Percentiles rank a stretch among this genome's conserved stretches.
Conservation (phyloP, 2,113 vertebrate species). For the Cyphomyrus discorhynchus region DNA sequence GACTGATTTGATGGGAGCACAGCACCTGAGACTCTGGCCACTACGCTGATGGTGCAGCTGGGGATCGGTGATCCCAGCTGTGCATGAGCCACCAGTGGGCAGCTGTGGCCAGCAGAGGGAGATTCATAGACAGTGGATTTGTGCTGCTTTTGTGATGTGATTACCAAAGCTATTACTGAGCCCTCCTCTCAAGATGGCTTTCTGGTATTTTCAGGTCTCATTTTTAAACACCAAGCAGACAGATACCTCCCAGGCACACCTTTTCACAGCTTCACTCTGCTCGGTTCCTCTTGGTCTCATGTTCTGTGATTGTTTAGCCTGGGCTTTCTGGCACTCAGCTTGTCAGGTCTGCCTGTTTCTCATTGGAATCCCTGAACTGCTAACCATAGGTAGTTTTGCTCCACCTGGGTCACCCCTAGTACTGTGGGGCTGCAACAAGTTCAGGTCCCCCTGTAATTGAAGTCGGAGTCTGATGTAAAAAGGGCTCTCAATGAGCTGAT, state of each 20-base stretch:
- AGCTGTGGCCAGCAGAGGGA: neutral
- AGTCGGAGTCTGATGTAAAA: neutral
- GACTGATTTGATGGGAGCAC: neutral
- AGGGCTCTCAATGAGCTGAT: neutral
- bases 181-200: neutral
- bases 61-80: neutral
- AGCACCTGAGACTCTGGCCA: neutral
- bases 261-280: neutral
- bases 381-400: neutral
- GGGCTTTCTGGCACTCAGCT: neutral
- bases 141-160: neutral
- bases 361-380: neutral
- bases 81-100: neutral
- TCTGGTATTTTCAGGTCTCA: neutral
- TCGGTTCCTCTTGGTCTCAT: neutral
- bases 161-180: neutral
- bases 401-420: neutral
- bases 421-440: slow-evolving; percentile 14
- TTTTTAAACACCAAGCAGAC: neutral
- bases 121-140: neutral
- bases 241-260: neutral
- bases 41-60: neutral
- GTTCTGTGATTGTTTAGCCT: neutral
- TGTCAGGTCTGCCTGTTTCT: neutral
- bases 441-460: slow-evolving; percentile 29